Base-by-base conservation (phyloP, 2,797 vertebrate genomes). In the Borostomias antarcticus region DNA sequence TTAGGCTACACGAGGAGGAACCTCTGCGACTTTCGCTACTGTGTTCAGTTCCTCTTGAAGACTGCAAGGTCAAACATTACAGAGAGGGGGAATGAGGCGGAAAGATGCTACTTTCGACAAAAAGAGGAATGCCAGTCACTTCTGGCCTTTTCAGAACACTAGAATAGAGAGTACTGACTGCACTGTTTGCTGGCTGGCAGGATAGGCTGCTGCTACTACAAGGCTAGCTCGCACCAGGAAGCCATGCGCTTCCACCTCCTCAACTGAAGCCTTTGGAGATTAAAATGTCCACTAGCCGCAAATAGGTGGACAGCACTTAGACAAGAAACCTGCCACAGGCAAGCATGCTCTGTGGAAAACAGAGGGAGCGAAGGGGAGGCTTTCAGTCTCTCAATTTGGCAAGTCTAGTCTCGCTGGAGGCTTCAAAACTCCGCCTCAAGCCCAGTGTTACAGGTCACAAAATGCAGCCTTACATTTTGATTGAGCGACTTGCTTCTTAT, bases 231-330 rank as follows among this genome's bases (percentile, higher is more conserved):
- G 13, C 66, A 37, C 45, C 2, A 37, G 28, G 57, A 58, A 71
- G 25, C 62, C 72, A 21, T 66, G 70, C 69, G 64, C 62, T 64
- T 58, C 40, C 51, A 23, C 19, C 13, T 35, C 50, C 1, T 3
- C 72, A 72, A 77, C 75, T 57, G 75, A 54, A 72, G 58, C 28
- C 60, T 83, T 80, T 86, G 83, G 54, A 81, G 86, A 77, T 86
- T 87, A 86, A 63, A 68, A n/a, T 68, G 68, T 28, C 26, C 17
- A 19, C 26, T 25, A 9, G 17, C 40, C 50, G 67, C 25, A 67
- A 76, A 54, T 19, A 72, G 51, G 68, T 23, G 58, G 19, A 52
- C 25, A 28, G 35, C 50, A 50, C 40, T 45, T 15, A 45, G 3
- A 66, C 51, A 37, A 43, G 28, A 69, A 21, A 70, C 28, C 15